These are phyloP conservation scores for Emys orbicularis DNA, from an alignment of 2,797 vertebrate species.

Conservation along the genomic window DNA sequence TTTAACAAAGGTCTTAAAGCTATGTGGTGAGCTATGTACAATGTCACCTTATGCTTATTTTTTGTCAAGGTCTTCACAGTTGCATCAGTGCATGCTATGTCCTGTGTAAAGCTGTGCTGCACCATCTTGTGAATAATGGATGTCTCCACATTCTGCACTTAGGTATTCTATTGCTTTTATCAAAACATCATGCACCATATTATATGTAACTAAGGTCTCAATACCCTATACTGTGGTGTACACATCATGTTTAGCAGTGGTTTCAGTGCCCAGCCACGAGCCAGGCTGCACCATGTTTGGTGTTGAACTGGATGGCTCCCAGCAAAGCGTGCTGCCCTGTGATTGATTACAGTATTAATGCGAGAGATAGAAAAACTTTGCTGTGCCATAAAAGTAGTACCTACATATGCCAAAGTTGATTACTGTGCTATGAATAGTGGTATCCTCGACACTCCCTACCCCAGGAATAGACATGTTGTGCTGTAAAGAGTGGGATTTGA, in stretches of 20 bases:
- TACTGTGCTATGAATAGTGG: neutral
- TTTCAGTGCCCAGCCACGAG: neutral
- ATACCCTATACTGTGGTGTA: neutral
- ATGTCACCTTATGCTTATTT: neutral
- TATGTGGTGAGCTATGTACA: neutral
- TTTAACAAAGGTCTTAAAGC: no score
- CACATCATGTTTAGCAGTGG: neutral
- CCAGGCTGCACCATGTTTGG: neutral
- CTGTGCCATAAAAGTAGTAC: neutral
- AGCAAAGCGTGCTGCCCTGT: neutral
- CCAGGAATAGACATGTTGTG: neutral
- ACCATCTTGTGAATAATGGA: neutral
- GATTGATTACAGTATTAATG: neutral
- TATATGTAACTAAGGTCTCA: neutral
- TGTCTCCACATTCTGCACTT: neutral
- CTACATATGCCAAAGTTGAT: neutral
- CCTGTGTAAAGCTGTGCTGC: neutral
- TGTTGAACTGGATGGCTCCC: neutral
- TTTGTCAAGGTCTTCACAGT: neutral
- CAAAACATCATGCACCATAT: neutral
- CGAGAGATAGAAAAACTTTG: neutral
- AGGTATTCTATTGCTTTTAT: neutral
- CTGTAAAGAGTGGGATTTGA: neutral
- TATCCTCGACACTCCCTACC: neutral
- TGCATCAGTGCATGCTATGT: neutral